Conservation (phyloP, 2,888 invertebrate species). For the Eulithis testata region DNA sequence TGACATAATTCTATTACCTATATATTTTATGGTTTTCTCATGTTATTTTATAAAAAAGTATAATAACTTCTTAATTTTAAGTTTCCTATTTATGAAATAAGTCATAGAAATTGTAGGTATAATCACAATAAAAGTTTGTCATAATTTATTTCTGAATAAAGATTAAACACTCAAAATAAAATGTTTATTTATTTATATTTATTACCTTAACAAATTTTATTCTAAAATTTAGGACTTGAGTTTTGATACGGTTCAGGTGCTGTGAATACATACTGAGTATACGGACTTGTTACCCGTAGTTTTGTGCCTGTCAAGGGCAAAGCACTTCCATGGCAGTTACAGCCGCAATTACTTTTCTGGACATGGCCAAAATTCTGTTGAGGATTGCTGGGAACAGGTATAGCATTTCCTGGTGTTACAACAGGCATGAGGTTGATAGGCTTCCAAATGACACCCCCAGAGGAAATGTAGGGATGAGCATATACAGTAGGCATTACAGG, state of each 20-base stretch:
- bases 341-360: conserved; percentile 51
- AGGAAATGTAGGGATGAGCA: conserved; percentile 50
- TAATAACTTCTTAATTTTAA: conserved; percentile 3
- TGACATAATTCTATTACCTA: conserved; percentile 9
- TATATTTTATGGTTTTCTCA: conserved; percentile 1
- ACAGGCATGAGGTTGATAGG: conserved; percentile 54
- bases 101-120: not conserved
- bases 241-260: conserved; percentile 55
- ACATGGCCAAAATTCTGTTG: conserved; percentile 35
- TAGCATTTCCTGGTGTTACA: conserved; percentile 44
- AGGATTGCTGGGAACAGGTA: conserved; percentile 31
- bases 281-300: conserved; percentile 42
- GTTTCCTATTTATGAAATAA: not conserved
- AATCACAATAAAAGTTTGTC: not conserved
- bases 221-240: conserved; percentile 40
- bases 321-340: conserved; percentile 56
- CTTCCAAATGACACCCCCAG: conserved; percentile 62
- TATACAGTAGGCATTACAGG: conserved; percentile 53
- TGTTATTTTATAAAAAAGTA: not conserved
- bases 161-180: not conserved
- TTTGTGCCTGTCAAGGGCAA: conserved; percentile 37
- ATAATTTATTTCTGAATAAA: conserved; percentile 12
- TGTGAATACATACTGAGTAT: conserved; percentile 57
- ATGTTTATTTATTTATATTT: not conserved
- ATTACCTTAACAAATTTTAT: not conserved